phyloP scores from a whole-genome alignment of 2,888 invertebrate genomes.

The Acrobasis repandana region DNA sequence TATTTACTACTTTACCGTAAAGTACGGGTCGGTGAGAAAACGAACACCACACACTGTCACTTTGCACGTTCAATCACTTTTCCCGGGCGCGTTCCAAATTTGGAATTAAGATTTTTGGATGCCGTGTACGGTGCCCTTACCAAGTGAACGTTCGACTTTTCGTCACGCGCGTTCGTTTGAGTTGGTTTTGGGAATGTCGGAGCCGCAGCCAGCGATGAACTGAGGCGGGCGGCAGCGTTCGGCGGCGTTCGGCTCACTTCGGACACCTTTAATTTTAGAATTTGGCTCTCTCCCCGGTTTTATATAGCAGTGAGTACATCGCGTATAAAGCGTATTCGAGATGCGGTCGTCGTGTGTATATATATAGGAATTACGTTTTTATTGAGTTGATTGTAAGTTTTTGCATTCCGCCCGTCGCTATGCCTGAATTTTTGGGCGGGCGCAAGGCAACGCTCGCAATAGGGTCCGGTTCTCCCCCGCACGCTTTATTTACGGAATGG shows the following conservation, averaged over 20 bases:
- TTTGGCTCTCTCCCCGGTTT: slow-evolving; percentile 85
- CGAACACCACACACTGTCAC: slow-evolving; percentile 73
- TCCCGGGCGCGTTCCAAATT: slow-evolving; percentile 58
- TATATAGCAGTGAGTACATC: slow-evolving; percentile 83
- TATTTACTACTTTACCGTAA: slow-evolving; percentile 64
- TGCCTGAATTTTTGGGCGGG: slow-evolving; percentile 56
- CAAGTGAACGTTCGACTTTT: slow-evolving; percentile 64
- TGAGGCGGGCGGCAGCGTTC: slow-evolving; percentile 79
- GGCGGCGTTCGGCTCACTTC: slow-evolving; percentile 71
- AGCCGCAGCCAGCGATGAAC: slow-evolving; percentile 77
- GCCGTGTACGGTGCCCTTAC: slow-evolving; percentile 64
- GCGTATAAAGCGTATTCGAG: slow-evolving; percentile 80
- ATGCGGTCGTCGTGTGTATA: slow-evolving; percentile 74
- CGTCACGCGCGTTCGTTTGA: slow-evolving; percentile 69
- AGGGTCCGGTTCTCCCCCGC: slow-evolving; percentile 26
- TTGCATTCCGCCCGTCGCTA: slow-evolving; percentile 65
- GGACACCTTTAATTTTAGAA: slow-evolving; percentile 84
- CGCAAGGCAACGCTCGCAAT: slow-evolving; percentile 35
- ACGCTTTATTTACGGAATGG: slow-evolving; percentile 10
- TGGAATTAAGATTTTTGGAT: slow-evolving; percentile 51
- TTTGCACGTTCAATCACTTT: slow-evolving; percentile 63
- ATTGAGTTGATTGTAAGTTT: slow-evolving; percentile 77
- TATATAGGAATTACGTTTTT: slow-evolving; percentile 82
- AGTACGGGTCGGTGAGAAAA: slow-evolving; percentile 58
- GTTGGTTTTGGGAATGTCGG: slow-evolving; percentile 68